These are phyloP conservation scores for Plectropomus leopardus DNA, from an alignment of 2,113 vertebrate species.

Conservation along the genomic window DNA sequence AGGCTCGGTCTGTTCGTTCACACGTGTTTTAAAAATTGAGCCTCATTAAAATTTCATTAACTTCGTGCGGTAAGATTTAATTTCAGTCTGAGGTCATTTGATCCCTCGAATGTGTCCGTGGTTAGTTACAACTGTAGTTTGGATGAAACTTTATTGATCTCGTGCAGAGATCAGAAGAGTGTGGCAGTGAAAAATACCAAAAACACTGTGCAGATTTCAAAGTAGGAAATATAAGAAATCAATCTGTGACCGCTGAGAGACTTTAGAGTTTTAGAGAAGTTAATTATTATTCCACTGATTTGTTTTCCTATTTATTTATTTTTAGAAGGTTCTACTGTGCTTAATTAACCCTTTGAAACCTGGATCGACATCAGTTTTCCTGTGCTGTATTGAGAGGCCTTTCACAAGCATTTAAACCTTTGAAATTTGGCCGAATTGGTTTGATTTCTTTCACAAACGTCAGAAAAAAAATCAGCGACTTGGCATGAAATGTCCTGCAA, in stretches of 20 bases:
- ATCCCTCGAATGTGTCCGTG: slow-evolving; percentile 27
- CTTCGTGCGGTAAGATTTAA: slow-evolving; percentile 59
- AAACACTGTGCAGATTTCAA: too few relatives aligned
- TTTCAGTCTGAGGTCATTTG: slow-evolving; percentile 65
- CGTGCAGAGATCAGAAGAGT: not conserved
- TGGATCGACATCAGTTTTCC: too few relatives aligned
- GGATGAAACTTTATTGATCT: slow-evolving; percentile 2
- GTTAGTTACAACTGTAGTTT: not conserved
- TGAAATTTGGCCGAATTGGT: too few relatives aligned
- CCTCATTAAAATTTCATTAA: slow-evolving; percentile 75
- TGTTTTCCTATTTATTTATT: not conserved
- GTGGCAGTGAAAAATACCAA: not conserved
- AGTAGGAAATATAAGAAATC: not conserved
- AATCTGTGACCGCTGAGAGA: not conserved
- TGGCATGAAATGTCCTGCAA: too few relatives aligned
- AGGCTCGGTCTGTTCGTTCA: slow-evolving; percentile 33
- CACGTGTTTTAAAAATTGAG: slow-evolving; percentile 51
- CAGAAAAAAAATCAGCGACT: too few relatives aligned
- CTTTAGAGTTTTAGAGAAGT: not conserved
- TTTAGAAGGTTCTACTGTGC: too few relatives aligned
- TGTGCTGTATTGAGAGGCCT: too few relatives aligned
- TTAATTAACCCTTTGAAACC: too few relatives aligned
- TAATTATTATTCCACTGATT: not conserved
- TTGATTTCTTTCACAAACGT: too few relatives aligned
- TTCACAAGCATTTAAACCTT: too few relatives aligned